Conservation (phyloP, 1,140 invertebrate species). For the Zaprionus kolodkinae region DNA sequence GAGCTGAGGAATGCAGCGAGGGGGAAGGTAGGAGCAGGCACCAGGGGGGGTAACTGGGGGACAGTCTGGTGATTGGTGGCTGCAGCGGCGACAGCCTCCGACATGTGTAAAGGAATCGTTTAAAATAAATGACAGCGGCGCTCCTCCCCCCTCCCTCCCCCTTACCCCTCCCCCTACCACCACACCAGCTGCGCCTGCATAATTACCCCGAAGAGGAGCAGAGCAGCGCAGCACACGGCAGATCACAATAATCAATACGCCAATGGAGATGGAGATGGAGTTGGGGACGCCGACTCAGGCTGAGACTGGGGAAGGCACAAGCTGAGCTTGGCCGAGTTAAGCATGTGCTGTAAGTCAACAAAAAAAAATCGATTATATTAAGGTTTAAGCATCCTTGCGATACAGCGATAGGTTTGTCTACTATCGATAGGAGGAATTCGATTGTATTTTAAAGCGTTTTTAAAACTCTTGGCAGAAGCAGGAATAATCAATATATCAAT, state of each 20-base stretch:
- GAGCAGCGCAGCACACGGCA: conserved; percentile 58
- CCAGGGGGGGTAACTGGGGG: not conserved
- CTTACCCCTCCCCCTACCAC: not conserved
- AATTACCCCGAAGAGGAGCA: conserved; percentile 67
- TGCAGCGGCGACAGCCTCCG: conserved; percentile 71
- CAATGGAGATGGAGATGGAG: conserved; percentile 10
- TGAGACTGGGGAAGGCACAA: not conserved
- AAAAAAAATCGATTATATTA: no score
- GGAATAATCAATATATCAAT: no score
- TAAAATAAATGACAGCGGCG: conserved; percentile 79
- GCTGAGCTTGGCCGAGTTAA: no score
- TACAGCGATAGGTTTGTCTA: no score
- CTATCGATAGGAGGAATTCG: no score
- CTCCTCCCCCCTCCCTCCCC: conserved; percentile 25
- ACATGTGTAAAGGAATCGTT: conserved; percentile 83
- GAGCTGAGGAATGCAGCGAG: not conserved
- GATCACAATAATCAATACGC: conserved; percentile 82
- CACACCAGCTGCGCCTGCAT: conserved; percentile 55
- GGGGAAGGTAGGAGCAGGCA: no score
- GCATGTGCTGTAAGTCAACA: not conserved
- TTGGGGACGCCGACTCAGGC: not conserved
- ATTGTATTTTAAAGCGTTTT: no score
- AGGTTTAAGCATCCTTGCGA: no score
- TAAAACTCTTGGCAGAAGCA: no score
- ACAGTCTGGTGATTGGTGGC: conserved; percentile 33